These are phyloP conservation scores for Mungos mungo DNA, from an alignment of 2,113 vertebrate genomes.

Conservation along the genomic window DNA sequence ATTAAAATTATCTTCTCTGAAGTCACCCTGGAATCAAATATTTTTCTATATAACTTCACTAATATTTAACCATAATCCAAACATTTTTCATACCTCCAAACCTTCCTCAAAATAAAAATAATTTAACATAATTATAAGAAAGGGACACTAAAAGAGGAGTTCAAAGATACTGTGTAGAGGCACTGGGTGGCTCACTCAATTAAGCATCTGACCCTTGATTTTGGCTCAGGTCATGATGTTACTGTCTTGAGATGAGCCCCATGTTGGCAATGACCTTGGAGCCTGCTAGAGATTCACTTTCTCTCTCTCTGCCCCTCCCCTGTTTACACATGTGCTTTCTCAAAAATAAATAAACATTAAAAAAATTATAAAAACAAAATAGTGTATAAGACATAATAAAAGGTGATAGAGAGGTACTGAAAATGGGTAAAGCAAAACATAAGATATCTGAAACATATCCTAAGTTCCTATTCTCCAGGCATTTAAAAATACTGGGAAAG, in stretches of 20 bases:
- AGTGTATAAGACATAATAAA: not conserved
- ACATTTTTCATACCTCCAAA: not conserved
- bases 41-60: not conserved
- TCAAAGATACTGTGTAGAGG: not conserved
- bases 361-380: no score
- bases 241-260: no score
- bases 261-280: no score
- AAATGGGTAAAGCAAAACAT: not conserved
- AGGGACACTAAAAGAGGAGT: not conserved
- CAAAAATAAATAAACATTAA: no score
- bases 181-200: no score
- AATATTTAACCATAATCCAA: not conserved
- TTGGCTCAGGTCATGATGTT: no score
- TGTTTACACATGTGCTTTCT: no score
- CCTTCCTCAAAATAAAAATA: conserved; percentile 5
- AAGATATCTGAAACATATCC: not conserved
- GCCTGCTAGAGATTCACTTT: no score
- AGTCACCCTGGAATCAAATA: conserved; percentile 91
- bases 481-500: not conserved
- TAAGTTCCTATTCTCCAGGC: not conserved
- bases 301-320: no score
- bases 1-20: conserved; percentile 99
- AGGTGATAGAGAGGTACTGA: not conserved
- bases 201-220: no score
- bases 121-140: not conserved